phyloP scores from a whole-genome alignment of 2,113 vertebrate species.

The Nothobranchius kuhntae region DNA sequence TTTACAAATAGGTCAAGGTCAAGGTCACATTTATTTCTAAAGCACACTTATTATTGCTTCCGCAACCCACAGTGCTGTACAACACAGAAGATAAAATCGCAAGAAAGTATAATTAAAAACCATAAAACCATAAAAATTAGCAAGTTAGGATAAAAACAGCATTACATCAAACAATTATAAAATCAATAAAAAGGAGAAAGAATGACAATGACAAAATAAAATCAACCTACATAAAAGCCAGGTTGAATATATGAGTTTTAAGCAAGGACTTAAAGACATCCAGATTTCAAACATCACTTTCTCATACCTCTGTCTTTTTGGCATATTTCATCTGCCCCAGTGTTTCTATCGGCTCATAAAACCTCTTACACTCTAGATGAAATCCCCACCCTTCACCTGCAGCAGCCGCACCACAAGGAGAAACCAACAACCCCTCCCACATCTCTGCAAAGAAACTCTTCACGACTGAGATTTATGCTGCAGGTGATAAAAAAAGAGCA shows the following conservation, averaged over 20 bases:
- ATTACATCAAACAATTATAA: not conserved
- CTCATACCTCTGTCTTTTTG: conserved; percentile 2
- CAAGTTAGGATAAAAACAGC: too few relatives aligned
- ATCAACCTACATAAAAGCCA: too few relatives aligned
- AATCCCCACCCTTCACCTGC: conserved; percentile 38
- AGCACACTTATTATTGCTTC: too few relatives aligned
- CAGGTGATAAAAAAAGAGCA: conserved; percentile 25
- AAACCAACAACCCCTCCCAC: conserved; percentile 60
- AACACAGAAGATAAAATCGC: too few relatives aligned
- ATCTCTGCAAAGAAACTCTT: conserved; percentile 34
- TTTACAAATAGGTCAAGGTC: not conserved
- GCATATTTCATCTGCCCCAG: not conserved
- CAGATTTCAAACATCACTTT: not conserved
- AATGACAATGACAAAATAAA: too few relatives aligned
- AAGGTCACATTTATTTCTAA: too few relatives aligned
- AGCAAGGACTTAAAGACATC: too few relatives aligned
- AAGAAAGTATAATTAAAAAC: too few relatives aligned
- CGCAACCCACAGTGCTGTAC: too few relatives aligned
- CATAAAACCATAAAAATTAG: too few relatives aligned
- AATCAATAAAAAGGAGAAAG: too few relatives aligned
- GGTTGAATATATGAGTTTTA: too few relatives aligned
- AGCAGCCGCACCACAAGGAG: conserved; percentile 23
- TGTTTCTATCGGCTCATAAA: conserved; percentile 13
- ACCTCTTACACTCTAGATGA: conserved; percentile 28
- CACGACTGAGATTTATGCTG: conserved; percentile 62